These are phyloP conservation scores for Pteromalus puparum DNA, from an alignment of 1,140 invertebrate species.

Conservation along the genomic window DNA sequence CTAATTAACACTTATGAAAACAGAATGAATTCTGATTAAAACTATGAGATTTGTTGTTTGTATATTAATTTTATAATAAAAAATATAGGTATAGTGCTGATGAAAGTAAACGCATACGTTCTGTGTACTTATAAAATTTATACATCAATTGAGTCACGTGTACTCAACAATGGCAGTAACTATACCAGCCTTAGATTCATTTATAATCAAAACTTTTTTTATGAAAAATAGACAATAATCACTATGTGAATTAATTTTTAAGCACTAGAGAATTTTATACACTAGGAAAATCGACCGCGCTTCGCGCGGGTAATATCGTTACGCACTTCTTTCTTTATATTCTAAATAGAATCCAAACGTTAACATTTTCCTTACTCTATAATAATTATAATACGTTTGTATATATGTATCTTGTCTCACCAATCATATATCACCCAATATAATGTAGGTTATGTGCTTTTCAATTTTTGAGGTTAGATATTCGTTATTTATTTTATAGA, in stretches of 20 bases:
- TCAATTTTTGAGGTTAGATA: no score
- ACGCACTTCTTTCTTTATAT: no score
- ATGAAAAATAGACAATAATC: constrained; percentile 43
- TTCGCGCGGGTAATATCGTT: no score
- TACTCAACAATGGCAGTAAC: constrained; percentile 40
- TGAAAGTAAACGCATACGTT: constrained; percentile 25
- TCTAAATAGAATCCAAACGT: no score
- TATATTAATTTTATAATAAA: background rate
- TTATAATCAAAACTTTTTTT: constrained; percentile 36
- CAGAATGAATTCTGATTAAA: background rate
- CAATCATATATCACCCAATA: no score
- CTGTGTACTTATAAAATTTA: constrained; percentile 20
- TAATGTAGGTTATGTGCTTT: no score
- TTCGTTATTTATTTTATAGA: no score
- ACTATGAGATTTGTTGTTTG: background rate
- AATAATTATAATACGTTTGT: no score
- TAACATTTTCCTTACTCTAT: no score
- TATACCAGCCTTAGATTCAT: constrained; percentile 36
- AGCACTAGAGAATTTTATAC: no score
- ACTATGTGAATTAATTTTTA: constrained; percentile 23
- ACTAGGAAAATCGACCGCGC: no score
- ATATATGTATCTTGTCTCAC: no score
- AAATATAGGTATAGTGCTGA: constrained; percentile 19
- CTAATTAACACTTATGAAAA: background rate
- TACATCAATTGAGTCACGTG: constrained; percentile 29